Base-by-base conservation (phyloP, 1,140 invertebrate species). In the Asbolus verrucosus region DNA sequence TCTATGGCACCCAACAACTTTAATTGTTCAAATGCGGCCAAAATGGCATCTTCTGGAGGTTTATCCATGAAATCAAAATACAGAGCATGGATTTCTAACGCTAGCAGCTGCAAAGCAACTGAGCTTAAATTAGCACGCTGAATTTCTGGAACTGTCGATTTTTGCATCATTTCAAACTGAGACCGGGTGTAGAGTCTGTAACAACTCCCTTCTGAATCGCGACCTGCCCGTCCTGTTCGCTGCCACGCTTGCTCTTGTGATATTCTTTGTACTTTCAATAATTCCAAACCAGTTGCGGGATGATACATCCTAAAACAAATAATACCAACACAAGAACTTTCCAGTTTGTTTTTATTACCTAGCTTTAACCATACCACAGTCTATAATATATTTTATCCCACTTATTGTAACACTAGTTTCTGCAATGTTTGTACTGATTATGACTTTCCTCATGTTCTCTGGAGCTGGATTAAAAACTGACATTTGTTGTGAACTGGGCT, bases 391-490 rank as follows among this genome's bases (percentile, higher is more conserved):
- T 74, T 92, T 91, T 67, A 99, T 95, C 14, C 95, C 94, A 36
- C 87, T 92, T 76, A 99, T 98, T 0, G 98, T 99, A 1, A 99
- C 87, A 3, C 96, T 98, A 0, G 96, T 97, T 84, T 98, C 98
- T 1, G 98, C 98, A 69, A 99, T 94, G 81, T 99, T 99, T 15
- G 98, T 99, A n/a, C 95, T 90, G 46, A 99, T 83, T 71, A 99
- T 90, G 9, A 99, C 90, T 84, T 98, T 98, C 30, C 97, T 83
- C 15, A 85, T 85, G 61, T 89, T 91, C 8, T 81, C 75, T 8
- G 89, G 84, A 1, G 89, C 85, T 3, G 88, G 83, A 70, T 87
- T 83, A 78, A 96, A 95, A 6, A 92, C 93, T 76, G 90, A 88
- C 71, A 94, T 79, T 82, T 97, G 94, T 74, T 91, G 88, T 14